These are phyloP conservation scores for Carassius carassius DNA, from an alignment of 2,113 vertebrate species.

Conservation along the genomic window DNA sequence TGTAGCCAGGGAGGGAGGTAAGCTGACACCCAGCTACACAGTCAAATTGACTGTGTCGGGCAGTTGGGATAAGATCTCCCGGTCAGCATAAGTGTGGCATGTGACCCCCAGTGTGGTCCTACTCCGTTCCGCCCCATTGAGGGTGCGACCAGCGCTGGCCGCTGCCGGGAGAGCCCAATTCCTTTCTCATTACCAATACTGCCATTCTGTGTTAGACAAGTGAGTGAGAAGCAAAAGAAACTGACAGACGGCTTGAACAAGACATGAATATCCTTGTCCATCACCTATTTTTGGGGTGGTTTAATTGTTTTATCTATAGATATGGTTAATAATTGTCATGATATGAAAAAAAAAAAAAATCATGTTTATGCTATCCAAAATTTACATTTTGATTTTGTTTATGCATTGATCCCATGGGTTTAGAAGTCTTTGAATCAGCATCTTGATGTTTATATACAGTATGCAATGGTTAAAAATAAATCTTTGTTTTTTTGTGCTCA, in stretches of 20 bases:
- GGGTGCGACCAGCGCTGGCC: slow-evolving; percentile 36
- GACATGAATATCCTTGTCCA: slow-evolving; percentile 40
- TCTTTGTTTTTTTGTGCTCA: neutral
- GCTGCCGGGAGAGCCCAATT: slow-evolving; percentile 46
- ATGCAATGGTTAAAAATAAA: slow-evolving; percentile 11
- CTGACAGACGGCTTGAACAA: slow-evolving; percentile 46
- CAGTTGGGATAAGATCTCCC: slow-evolving; percentile 41
- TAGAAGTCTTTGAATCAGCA: neutral
- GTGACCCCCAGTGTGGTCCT: slow-evolving; percentile 33
- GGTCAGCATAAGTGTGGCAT: slow-evolving; percentile 48
- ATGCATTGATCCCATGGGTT: neutral
- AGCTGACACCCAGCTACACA: slow-evolving; percentile 45
- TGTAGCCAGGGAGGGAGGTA: slow-evolving; percentile 29
- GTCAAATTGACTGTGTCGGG: slow-evolving; percentile 55
- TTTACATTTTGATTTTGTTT: neutral
- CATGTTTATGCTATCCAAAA: neutral
- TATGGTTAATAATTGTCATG: neutral
- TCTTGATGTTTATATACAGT: slow-evolving; percentile 17
- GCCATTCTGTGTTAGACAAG: slow-evolving; percentile 46
- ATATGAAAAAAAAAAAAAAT: neutral
- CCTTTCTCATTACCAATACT: slow-evolving; percentile 44
- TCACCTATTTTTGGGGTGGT: neutral
- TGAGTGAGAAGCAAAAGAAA: slow-evolving; percentile 38
- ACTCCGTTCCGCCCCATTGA: slow-evolving; percentile 49
- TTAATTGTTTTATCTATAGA: neutral